A percentile compares a stretch with the other conserved stretches of the same genome.
These are phyloP conservation scores for Eretmochelys imbricata DNA, from an alignment of 2,113 vertebrate genomes.

Conservation along the genomic window DNA sequence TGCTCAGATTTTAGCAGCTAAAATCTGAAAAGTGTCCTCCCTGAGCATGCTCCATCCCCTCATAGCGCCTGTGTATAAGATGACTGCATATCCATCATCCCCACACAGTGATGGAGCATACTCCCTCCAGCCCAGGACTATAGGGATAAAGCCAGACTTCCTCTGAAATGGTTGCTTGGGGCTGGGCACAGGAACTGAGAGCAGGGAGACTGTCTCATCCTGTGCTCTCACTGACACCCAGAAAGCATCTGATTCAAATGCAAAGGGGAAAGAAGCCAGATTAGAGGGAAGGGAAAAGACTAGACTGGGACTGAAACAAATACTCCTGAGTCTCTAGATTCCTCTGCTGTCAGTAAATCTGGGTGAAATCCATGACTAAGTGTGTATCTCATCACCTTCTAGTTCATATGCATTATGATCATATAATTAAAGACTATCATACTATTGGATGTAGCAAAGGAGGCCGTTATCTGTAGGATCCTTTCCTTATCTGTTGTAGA, in stretches of 20 bases:
- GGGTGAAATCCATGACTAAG: not conserved
- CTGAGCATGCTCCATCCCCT: too few relatives aligned
- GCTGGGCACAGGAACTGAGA: not conserved
- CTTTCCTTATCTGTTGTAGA: too few relatives aligned
- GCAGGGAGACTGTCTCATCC: not conserved
- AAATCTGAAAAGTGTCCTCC: too few relatives aligned
- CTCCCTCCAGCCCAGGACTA: not conserved
- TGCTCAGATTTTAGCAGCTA: too few relatives aligned
- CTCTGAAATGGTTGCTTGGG: not conserved
- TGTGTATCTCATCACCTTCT: not conserved
- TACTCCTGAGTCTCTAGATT: not conserved
- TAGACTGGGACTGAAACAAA: not conserved
- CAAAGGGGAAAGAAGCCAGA: not conserved
- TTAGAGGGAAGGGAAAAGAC: not conserved
- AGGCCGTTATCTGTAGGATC: too few relatives aligned
- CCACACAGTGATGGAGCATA: too few relatives aligned
- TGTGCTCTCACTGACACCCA: not conserved
- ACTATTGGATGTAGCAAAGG: too few relatives aligned
- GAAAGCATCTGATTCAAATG: not conserved
- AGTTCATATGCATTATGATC: too few relatives aligned
- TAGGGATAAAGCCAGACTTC: not conserved
- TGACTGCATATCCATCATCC: too few relatives aligned
- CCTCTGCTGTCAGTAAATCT: not conserved
- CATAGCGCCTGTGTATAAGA: too few relatives aligned
- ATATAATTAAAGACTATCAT: too few relatives aligned